Evolutionary conservation across 2,797 vertebrate genomes (phyloP), one percentile per base, ranked within the genome.

Genomic region (Syngnathus rostellatus): DNA sequence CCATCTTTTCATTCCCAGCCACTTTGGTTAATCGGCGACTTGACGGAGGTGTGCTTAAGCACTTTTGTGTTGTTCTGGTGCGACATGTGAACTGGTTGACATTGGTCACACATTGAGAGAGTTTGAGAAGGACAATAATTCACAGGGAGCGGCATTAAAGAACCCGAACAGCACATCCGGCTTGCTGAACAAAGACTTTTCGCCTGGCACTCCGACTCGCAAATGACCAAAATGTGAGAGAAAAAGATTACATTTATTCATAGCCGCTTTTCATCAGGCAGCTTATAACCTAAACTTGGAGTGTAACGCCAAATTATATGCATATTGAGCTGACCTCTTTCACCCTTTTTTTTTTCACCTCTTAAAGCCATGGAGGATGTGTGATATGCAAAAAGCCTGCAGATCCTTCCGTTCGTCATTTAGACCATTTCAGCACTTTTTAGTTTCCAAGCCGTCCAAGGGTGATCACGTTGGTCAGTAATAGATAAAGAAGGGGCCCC

Each of bases 191-290:
- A 85, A 85, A 88, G 85, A 79, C 81, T 81, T 82, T 85, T 77
- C 79, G 45, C 48, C 66, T 66, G 62, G 74, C 79, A 31, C 54
- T 55, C 77, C 72, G 81, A 23, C 41, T 82, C 82, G 84, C 82
- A 89, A 89, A 88, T 84, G 84, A 84, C 82, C 83, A 77, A 85
- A 79, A 76, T 74, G 80, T 77, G 75, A 76, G 78, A 25, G 60
- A 62, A 83, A 86, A 87, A 88, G 85, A 89, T 90, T 88, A 89
- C 84, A 87, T 89, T 87, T 88, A 88, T 89, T 89, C 86, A 88
- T 84, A 77, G 84, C 84, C 63, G 84, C 78, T 85, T 89, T 89
- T 89, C 88, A 89, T 89, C 87, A 88, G 87, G 86, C 80, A 81
- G 84, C 86, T 88, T 88, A 89, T 87, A 88, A 85, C 80, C 83